A percentile compares a stretch with the other conserved stretches of the same genome.
phyloP scores from a whole-genome alignment of 2,113 vertebrate genomes.

The Pseudorasbora parva region DNA sequence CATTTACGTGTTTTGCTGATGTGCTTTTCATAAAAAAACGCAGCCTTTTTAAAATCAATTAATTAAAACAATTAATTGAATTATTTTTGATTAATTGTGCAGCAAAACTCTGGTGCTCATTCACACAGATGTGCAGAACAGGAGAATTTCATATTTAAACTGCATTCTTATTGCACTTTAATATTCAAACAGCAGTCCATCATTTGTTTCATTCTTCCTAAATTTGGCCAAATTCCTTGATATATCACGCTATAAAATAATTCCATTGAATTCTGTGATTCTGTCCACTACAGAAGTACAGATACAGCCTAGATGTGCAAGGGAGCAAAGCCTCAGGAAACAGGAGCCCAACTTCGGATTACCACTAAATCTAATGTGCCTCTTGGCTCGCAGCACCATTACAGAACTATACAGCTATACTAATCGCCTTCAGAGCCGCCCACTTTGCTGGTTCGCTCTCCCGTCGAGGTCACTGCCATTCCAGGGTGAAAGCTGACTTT shows the following conservation, averaged over 20 bases:
- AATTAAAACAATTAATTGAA: too few species aligned
- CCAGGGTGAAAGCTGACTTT: neutral
- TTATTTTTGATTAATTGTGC: too few species aligned
- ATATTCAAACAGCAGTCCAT: neutral
- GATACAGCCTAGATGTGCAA: neutral
- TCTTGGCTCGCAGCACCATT: constrained; percentile 29
- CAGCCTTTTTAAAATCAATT: too few species aligned
- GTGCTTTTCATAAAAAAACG: too few species aligned
- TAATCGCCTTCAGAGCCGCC: constrained; percentile 20
- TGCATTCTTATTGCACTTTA: neutral
- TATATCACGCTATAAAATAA: neutral
- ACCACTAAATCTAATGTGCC: constrained; percentile 27
- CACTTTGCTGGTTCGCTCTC: constrained; percentile 23
- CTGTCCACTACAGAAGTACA: neutral
- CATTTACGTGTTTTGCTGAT: too few species aligned
- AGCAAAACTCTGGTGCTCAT: neutral
- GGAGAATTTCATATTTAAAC: neutral
- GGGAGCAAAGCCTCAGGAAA: constrained; percentile 25
- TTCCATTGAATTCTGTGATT: neutral
- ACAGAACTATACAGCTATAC: constrained; percentile 10
- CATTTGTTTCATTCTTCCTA: neutral
- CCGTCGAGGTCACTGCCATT: constrained; percentile 4
- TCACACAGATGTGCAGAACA: neutral
- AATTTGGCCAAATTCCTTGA: neutral
- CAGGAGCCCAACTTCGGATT: constrained; percentile 31